Evolutionary conservation across 1,140 invertebrate genomes (phyloP).

Genomic region (Temnothorax nylanderi): DNA sequence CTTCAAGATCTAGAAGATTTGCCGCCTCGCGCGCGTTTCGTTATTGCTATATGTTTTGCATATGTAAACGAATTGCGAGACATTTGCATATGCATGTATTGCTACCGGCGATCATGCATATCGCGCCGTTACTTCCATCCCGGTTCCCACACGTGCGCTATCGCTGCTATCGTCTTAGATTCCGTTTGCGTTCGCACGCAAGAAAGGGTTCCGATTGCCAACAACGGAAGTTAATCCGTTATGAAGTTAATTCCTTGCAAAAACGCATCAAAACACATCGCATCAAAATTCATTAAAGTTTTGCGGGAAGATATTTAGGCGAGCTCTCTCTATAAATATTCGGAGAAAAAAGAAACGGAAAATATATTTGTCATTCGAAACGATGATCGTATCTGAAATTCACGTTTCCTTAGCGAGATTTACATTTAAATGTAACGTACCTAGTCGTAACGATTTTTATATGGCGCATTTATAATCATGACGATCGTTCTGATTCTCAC

Average conservation of each 20-base stretch:
- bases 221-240: constrained; percentile 68
- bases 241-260: constrained; percentile 13
- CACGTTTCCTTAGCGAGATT: neutral
- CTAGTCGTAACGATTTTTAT: neutral
- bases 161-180: constrained; percentile 44
- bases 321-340: neutral
- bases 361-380: constrained; percentile 10
- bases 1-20: neutral
- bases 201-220: constrained; percentile 39
- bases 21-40: neutral
- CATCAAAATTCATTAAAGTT: neutral
- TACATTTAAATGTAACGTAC: neutral
- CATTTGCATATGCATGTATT: constrained; percentile 41
- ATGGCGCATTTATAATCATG: neutral
- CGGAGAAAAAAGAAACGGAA: neutral
- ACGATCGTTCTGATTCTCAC: constrained; percentile 20
- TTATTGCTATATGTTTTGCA: constrained; percentile 40
- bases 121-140: constrained; percentile 72
- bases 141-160: constrained; percentile 61
- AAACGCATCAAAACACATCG: neutral
- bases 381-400: neutral
- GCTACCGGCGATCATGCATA: constrained; percentile 54
- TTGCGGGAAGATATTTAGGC: neutral
- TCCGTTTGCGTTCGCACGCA: constrained; percentile 4
- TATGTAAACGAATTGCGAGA: constrained; percentile 44